Evolutionary conservation across 2,888 invertebrate genomes (phyloP), one percentile per base, ranked within the genome.

Genomic region (Lingula anatina): DNA sequence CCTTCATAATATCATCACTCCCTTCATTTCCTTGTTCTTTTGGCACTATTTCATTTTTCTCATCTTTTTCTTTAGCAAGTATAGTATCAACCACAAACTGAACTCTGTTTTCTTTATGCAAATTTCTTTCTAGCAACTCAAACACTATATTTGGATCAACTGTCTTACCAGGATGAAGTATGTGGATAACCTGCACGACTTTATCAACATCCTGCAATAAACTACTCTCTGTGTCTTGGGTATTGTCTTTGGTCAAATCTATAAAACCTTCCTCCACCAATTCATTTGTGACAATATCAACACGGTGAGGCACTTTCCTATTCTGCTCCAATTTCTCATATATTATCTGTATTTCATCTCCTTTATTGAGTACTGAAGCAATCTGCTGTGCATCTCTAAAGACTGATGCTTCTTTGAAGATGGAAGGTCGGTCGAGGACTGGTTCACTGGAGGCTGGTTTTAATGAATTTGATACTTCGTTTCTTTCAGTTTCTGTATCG

Each of bases 261-360:
- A 15, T 4, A 38, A 38, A 7, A 38, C 21, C 21, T 21, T 21
- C 38, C 41, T 67, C 65, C 25, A 66, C 45, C 5, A 69, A 46
- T 41, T 57, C 56, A 51, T 60, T 61, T 18, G 61, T 62, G 9
- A 64, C 64, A 50, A 64, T 45, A 41, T 67, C 62, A 15, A 69
- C 52, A 44, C 67, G 59, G 36, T 66, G 57, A 42, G 54, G 51
- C 38, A 55, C 52, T 24, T 49, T 46, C 46, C 62, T 55, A 12
- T 58, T 51, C 12, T 53, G 51, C 21, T 59, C 47, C 27, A 69
- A 46, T 49, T 56, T 55, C 3, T 62, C 52, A 54, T 62, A 64
- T 23, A 69, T n/a, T n/a, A n/a, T n/a, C n/a, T n/a, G n/a, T n/a
- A n/a, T n/a, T n/a, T n/a, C n/a, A n/a, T n/a, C n/a, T n/a, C n/a